Conservation (phyloP, 2,113 vertebrate genomes). For the Dissostichus mawsoni region DNA sequence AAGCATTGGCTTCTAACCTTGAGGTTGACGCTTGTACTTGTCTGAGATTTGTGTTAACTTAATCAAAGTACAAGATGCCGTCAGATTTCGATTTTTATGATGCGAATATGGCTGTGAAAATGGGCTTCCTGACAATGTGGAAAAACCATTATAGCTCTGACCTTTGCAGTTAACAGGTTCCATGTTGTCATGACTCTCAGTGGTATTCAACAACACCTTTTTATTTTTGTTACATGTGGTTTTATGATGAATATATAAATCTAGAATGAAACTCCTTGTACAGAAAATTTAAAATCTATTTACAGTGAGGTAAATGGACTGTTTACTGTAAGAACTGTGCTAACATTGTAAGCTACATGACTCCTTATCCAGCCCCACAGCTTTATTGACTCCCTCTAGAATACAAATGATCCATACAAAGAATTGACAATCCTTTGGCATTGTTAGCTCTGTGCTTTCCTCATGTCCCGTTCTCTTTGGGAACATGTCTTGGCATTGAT, state of each 20-base stretch:
- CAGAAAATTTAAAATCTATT: background rate
- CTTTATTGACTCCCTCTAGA: background rate
- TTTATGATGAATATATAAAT: background rate
- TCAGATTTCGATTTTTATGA: no score
- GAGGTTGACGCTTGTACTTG: no score
- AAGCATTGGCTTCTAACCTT: no score
- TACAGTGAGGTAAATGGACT: background rate
- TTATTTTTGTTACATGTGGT: background rate
- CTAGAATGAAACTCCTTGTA: background rate
- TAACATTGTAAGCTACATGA: background rate
- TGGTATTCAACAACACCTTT: background rate
- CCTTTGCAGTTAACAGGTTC: background rate
- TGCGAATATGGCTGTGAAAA: no score
- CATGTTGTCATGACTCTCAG: background rate
- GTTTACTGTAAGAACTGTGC: background rate
- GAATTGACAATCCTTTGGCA: background rate
- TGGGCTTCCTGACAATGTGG: background rate
- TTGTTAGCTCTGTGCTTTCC: constrained; percentile 22
- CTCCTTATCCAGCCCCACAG: background rate
- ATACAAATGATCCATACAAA: constrained; percentile 44
- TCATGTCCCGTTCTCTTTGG: background rate
- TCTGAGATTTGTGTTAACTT: no score
- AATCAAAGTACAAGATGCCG: no score
- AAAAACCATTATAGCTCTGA: background rate
- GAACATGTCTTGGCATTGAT: constrained; percentile 44